phyloP scores from a whole-genome alignment of 2,113 vertebrate genomes.

The Caloenas nicobarica region DNA sequence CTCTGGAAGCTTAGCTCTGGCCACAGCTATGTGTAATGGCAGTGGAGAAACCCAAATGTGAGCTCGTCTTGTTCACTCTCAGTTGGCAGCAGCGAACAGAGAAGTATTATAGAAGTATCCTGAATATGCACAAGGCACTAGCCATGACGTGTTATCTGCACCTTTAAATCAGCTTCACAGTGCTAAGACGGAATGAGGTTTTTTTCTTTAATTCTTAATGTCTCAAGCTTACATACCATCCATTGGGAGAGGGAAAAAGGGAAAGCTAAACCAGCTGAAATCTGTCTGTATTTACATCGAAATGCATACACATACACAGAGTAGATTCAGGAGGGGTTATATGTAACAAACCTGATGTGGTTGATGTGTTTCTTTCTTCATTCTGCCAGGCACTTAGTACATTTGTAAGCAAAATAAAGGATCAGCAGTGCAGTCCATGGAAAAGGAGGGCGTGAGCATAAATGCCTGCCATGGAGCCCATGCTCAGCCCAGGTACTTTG shows the following conservation, averaged over 20 bases:
- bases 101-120: not conserved
- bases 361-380: not conserved
- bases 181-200: not conserved
- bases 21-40: not conserved
- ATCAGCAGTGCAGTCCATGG: not conserved
- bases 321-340: not conserved
- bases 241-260: not conserved
- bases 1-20: not conserved
- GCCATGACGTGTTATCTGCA: accelerated
- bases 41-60: not conserved
- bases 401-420: not conserved
- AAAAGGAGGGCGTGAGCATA: not conserved
- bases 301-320: accelerated
- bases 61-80: not conserved
- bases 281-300: not conserved
- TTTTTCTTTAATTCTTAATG: not conserved
- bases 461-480: not conserved
- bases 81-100: not conserved
- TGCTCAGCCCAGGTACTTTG: not conserved
- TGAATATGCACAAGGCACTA: accelerated
- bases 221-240: not conserved
- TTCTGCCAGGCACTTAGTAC: not conserved
- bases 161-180: not conserved
- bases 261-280: not conserved
- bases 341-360: not conserved